A percentile compares a stretch with the other conserved stretches of the same genome.
phyloP scores from a whole-genome alignment of 2,113 vertebrate species.

The Microtus richardsoni region DNA sequence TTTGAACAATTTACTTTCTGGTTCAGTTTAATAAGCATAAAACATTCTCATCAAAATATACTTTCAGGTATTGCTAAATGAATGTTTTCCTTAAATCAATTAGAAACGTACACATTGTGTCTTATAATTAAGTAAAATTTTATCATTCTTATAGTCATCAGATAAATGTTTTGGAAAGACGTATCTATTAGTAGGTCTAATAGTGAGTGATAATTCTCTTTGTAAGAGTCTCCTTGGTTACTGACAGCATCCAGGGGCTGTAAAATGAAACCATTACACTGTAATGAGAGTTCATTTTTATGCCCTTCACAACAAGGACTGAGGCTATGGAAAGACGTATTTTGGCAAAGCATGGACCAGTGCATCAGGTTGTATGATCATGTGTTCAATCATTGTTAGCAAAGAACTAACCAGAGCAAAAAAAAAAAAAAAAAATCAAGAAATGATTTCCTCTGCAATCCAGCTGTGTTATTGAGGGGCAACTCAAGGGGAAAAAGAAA shows the following conservation, averaged over 20 bases:
- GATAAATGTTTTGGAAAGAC: background rate
- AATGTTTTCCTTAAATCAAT: background rate
- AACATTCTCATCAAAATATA: slow-evolving; percentile 1
- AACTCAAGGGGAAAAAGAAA: slow-evolving; percentile 54
- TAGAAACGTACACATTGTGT: background rate
- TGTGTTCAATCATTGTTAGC: slow-evolving; percentile 43
- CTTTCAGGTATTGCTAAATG: slow-evolving; percentile 16
- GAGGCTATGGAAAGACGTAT: background rate
- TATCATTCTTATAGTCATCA: background rate
- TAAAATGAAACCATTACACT: background rate
- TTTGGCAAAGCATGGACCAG: background rate
- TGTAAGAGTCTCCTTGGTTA: background rate
- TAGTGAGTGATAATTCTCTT: background rate
- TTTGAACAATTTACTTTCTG: slow-evolving; percentile 23
- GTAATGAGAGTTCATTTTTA: background rate
- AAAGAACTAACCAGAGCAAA: slow-evolving; percentile 47
- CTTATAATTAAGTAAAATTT: slow-evolving; percentile 33
- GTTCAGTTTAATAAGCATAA: background rate
- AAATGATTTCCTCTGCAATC: slow-evolving; percentile 53
- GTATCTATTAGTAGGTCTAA: background rate
- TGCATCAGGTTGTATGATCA: slow-evolving; percentile 15
- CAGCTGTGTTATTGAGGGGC: background rate
- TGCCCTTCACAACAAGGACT: slow-evolving; percentile 7
- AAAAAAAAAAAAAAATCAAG: background rate
- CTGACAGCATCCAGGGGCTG: background rate